Evolutionary conservation across 2,113 vertebrate species (phyloP), one percentile per base, ranked within the genome.

Genomic region (Pantherophis guttatus): DNA sequence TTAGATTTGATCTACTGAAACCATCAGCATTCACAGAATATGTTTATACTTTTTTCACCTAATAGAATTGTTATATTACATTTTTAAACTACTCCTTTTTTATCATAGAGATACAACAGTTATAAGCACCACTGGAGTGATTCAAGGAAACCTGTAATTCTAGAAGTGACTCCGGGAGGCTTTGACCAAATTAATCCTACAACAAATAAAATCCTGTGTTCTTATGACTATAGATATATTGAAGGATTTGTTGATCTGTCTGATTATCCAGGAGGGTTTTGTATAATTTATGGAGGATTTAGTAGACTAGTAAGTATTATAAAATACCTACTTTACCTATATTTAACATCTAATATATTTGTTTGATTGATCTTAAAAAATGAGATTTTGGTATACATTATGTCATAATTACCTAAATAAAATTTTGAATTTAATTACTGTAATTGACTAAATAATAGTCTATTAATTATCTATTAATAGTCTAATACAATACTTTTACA

Each of bases 41-140:
- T 90, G 50, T 50, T 62, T 86, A 33, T 24, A 92, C 7, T 26
- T 87, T 48, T 89, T 58, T 59, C 87, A 52, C 13, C n/a, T 81
- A 57, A 50, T 59, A 75, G 21, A 90, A 17, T 8, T 93, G 0
- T 11, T 95, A 6, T 91, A 8, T 85, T 3, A 94, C 53, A 7
- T 8, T 75, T 65, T n/a, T 75, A 50, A 92, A 92, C 8, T 55
- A n/a, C 11, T 91, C 87, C 1, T 92, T 93, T 95, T 55, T 97
- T 88, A 94, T 87, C 97, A 81, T 97, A 98, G 99, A 99, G 99
- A 90, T 99, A 99, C 95, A 99, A 99, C 97, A 99, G 99, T 97
- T 99, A 98, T 96, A 99, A 99, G 96, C 99, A 99, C 96, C 99
- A 99, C 96, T 99, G 99, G 99, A 99, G 98, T 93, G 99, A 99